Base-by-base conservation (phyloP, 1,140 invertebrate species). In the Triops cancriformis region DNA sequence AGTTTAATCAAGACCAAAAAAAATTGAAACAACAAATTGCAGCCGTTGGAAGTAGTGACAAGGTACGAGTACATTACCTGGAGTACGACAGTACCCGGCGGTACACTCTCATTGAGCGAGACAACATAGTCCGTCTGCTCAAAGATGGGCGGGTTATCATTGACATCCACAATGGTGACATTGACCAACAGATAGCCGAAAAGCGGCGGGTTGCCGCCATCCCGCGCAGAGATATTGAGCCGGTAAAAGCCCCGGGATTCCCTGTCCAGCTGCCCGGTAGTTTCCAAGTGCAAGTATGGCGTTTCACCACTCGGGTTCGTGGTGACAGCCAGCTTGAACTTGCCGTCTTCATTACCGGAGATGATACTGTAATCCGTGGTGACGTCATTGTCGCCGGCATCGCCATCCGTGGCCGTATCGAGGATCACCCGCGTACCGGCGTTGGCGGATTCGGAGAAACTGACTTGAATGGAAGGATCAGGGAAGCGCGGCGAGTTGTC, bases 81-180 rank as follows among this genome's bases (percentile, higher is more conserved):
- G 0, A 97, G 84, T 0, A 98, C 94, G 9, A 88, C 88, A 0
- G 93, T 95, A n/a, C 94, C 94, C 0, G 92, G 90, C 3, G 91
- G 89, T 3, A 94, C 92, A 82, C 93, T 97, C 85, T 99, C 97
- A 84, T 96, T 95, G 18, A 98, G 82, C 11, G 91, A 92, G 0
- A 97, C 94, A 73, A 91, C 92, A 85, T 97, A 98, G 82, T 97
- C 95, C 85, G 91, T 93, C 82, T 95, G 93, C 82, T 94, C 93
- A 81, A 97, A 97, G 74, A 95, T 92, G 28, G 96, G 96, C 23
- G 94, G 93, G 85, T 97, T 97, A 83, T 98, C 96, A 83, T 98
- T 98, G 0, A 96, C 94, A 84, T 98, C 96, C 75, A 97, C 84
- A 77, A 97, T 92, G 18, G 91, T 92, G 11, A 96, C 92, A 83